phyloP scores from a whole-genome alignment of 1,140 invertebrate genomes.

The Conopomorpha cramerella region DNA sequence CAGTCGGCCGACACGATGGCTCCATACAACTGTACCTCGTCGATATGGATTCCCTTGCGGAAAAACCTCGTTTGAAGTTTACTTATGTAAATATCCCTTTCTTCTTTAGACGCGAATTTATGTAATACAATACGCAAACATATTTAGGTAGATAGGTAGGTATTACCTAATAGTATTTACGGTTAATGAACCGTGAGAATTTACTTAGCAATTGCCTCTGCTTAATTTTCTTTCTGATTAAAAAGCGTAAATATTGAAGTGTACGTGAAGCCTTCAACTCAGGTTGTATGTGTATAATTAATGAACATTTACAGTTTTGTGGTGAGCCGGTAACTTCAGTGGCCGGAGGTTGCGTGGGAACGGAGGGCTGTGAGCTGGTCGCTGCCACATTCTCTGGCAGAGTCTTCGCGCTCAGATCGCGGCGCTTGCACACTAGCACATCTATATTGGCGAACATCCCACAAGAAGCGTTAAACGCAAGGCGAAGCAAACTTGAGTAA shows the following conservation, averaged over 20 bases:
- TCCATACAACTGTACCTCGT: constrained; percentile 42
- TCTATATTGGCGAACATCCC: constrained; percentile 13
- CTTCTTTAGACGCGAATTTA: not conserved
- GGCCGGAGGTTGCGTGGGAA: constrained; percentile 28
- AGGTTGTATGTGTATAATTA: too few species aligned
- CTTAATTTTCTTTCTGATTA: too few species aligned
- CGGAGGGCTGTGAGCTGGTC: constrained; percentile 32
- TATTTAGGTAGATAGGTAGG: too few species aligned
- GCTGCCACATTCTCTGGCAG: constrained; percentile 43
- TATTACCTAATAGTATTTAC: too few species aligned
- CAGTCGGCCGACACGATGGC: constrained; percentile 41
- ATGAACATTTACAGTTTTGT: constrained; percentile 41
- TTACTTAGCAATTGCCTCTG: too few species aligned
- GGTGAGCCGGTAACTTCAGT: constrained; percentile 48
- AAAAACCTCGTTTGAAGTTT: constrained; percentile 37
- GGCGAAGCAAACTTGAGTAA: constrained; percentile 42
- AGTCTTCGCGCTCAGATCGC: constrained; percentile 36
- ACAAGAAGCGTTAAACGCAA: constrained; percentile 27
- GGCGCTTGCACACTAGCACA: constrained; percentile 15
- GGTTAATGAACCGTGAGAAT: too few species aligned
- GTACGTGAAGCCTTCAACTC: too few species aligned
- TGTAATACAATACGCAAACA: too few species aligned
- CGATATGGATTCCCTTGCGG: constrained; percentile 27
- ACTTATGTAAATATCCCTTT: constrained; percentile 29
- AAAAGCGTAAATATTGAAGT: too few species aligned